Base-by-base conservation (phyloP, 2,888 invertebrate species). In the Eucriotettix oculatus region DNA sequence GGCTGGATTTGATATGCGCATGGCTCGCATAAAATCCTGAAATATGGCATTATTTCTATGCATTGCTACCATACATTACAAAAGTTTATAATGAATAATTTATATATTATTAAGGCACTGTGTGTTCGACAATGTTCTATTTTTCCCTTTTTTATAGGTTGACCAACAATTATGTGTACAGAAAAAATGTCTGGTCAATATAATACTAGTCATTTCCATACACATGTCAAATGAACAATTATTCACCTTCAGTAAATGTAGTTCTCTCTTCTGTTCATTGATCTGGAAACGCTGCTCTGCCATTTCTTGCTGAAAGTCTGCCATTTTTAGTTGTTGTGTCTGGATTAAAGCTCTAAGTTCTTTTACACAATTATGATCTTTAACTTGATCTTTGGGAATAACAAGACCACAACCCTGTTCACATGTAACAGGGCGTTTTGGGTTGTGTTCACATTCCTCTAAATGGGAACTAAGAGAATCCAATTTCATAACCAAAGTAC, bases 351-450 rank as follows among this genome's bases (percentile, higher is more conserved):
- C 82, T 48, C 95, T 80, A 42, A 97, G 75, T 72, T 95, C 95
- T 62, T 88, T 80, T 16, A 95, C 88, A 73, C 96, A 97, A 72
- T 96, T 95, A 74, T 97, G 96, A 68, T 92, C 91, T 72, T 90
- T 87, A 0, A 95, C 74, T 74, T 95, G 94, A 75, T 96, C 95
- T 76, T 95, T 96, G 11, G 96, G 95, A 69, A 96, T 90, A 59
- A 94, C 86, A 56, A 95, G 81, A 29, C 94, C 95, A 70, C 96
- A 97, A 17, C 96, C 96, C 66, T 88, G 86, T 69, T 94, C 94
- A 73, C 96, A 97, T 52, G 89, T 87, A 69, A 94, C 83, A 16
- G 94, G 94, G 69, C 93, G 81, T 74, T 95, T 95, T 0, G 96
- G 96, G 75, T 97, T 97, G 72, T 84, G 88, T 75, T 88, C 88